phyloP scores from a whole-genome alignment of 2,113 vertebrate genomes.

The Sylvilagus bachmani region DNA sequence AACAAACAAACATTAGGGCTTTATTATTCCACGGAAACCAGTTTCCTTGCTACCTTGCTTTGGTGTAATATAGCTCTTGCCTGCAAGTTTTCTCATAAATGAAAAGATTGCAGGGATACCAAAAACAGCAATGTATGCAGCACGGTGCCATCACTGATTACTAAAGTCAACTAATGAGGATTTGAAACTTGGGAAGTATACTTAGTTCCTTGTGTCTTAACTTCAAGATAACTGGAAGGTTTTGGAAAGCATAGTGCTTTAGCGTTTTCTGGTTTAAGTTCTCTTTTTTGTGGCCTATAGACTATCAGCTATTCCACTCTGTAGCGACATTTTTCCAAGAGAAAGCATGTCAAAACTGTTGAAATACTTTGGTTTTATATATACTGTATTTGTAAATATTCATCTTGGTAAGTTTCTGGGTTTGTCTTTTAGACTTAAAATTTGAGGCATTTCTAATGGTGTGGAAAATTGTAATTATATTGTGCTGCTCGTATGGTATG shows the following conservation, averaged over 20 bases:
- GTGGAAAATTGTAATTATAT: neutral
- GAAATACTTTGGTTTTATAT: neutral
- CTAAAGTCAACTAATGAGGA: neutral
- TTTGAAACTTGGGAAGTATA: neutral
- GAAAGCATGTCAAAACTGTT: neutral
- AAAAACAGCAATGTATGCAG: neutral
- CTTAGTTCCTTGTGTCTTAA: neutral
- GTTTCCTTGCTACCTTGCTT: slow-evolving; percentile 63
- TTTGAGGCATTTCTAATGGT: neutral
- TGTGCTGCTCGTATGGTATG: neutral
- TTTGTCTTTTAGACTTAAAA: slow-evolving; percentile 24
- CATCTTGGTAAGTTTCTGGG: neutral
- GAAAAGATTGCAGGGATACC: slow-evolving; percentile 14
- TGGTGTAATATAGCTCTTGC: slow-evolving; percentile 70
- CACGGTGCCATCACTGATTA: no score
- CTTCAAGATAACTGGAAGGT: neutral
- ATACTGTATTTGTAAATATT: neutral
- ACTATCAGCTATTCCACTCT: neutral
- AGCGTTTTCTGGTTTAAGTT: neutral
- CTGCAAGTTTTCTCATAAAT: slow-evolving; percentile 29
- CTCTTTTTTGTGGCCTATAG: neutral
- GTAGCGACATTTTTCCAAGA: neutral
- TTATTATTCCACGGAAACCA: slow-evolving; percentile 83
- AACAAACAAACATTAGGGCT: slow-evolving; percentile 85
- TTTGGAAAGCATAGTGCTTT: slow-evolving; percentile 28